These are phyloP conservation scores for Peromyscus leucopus DNA, from an alignment of 2,113 vertebrate species.

Conservation along the genomic window DNA sequence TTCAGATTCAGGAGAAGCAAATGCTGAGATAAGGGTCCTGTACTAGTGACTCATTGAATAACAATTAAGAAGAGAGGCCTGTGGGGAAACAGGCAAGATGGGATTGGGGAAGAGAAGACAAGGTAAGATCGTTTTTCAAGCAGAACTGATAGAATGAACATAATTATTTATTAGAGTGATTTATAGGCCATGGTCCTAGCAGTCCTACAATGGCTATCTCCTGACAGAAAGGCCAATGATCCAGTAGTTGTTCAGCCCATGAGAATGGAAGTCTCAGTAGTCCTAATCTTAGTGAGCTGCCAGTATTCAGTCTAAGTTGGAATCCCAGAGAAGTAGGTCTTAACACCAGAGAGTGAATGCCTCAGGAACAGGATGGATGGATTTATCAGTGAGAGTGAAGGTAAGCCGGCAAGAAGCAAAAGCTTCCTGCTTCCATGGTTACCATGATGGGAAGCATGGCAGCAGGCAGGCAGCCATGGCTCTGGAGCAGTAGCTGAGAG, in stretches of 20 bases:
- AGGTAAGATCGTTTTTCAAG: background rate
- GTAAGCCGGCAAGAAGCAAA: background rate
- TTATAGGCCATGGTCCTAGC: background rate
- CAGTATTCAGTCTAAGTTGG: background rate
- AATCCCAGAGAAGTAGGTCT: background rate
- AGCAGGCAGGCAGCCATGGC: too few species aligned
- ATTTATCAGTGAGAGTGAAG: background rate
- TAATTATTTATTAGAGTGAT: background rate
- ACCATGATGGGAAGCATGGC: background rate
- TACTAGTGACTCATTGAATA: background rate
- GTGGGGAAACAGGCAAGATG: accelerated
- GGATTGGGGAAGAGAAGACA: background rate
- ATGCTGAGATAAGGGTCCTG: background rate
- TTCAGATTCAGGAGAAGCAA: background rate
- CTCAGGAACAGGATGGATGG: background rate
- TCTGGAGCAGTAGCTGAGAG: background rate
- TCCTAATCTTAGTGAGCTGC: background rate
- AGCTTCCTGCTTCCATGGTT: background rate
- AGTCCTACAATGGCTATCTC: background rate
- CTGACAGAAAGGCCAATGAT: background rate
- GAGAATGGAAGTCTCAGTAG: background rate
- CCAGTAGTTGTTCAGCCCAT: background rate
- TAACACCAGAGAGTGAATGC: background rate
- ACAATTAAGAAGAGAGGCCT: background rate
- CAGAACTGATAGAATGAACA: background rate